Base-by-base conservation (phyloP, 2,113 vertebrate species). In the Promerops cafer region DNA sequence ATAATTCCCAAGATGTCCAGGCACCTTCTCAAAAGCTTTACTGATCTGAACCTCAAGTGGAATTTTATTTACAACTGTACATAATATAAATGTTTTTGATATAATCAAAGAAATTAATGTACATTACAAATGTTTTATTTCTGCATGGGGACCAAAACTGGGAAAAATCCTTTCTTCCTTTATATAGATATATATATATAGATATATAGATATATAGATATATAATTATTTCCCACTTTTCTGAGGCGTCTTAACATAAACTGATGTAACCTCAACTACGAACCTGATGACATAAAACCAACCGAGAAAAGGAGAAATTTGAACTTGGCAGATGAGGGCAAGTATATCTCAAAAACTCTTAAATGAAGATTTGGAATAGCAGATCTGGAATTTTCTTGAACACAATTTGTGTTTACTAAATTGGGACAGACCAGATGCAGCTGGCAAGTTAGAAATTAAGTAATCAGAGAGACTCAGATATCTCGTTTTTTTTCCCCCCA, bases 401-500 rank as follows among this genome's bases (percentile, higher is more conserved):
- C 2, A 66, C 35, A 19, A 2, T 1, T 26, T 75, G 13, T 71
- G 3, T 30, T 31, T 54, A 14, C 6, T 19, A 20, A 57, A 61
- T 16, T 47, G 47, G 7, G 26, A 66, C 8, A 75, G 10, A 50
- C 2, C 6, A 45, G 24, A 52, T 49, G 23, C 12, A 79, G 21
- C 37, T 81, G 17, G 3, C 33, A 75, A 66, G 11, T 57, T 20
- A 71, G 18, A 85, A 70, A 4, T 70, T 40, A 52, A n/a, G 28
- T 45, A 53, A 49, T 30, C 8, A 45, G 31, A 71, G 26, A 30
- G 2, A 4, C 9, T 84, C 9, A 42, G 14, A 44, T 4, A 13
- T 3, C 4, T 9, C 1, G 20, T 42, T 17, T 33, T 37, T 30
- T 10, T 22, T 3, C 3, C 12, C 2, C 1, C 11, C 13, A 5